Evolutionary conservation across 2,888 invertebrate genomes (phyloP).

Genomic region (Dione juno): DNA sequence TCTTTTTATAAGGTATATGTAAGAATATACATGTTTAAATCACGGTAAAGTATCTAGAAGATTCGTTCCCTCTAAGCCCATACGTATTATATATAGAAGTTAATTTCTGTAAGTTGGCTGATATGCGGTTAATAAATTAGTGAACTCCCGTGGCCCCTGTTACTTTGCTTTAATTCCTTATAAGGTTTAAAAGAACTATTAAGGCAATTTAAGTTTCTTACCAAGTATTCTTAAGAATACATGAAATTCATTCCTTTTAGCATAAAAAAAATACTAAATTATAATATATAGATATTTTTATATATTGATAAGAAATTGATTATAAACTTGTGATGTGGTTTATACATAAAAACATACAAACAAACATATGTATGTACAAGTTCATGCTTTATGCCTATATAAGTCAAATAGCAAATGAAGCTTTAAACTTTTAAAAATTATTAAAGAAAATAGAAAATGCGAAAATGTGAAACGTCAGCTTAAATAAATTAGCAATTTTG

Average conservation of each 20-base stretch:
- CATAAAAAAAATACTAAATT: no score
- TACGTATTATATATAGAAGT: slow-evolving; percentile 73
- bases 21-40: slow-evolving; percentile 6
- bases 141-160: slow-evolving; percentile 63
- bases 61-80: slow-evolving; percentile 52
- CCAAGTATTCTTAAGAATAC: neutral
- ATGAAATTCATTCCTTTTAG: neutral
- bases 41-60: slow-evolving; percentile 58
- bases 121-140: slow-evolving; percentile 81
- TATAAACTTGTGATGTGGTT: no score
- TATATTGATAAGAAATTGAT: no score
- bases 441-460: no score
- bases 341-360: no score
- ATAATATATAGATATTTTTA: no score
- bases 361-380: no score
- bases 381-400: no score
- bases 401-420: no score
- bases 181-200: slow-evolving; percentile 38
- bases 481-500: no score
- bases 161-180: slow-evolving; percentile 57
- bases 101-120: slow-evolving; percentile 77
- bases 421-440: no score
- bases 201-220: slow-evolving; percentile 30
- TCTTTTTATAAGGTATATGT: neutral
- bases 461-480: no score